phyloP scores from a whole-genome alignment of 2,113 vertebrate species.

The Nesoenas mayeri region DNA sequence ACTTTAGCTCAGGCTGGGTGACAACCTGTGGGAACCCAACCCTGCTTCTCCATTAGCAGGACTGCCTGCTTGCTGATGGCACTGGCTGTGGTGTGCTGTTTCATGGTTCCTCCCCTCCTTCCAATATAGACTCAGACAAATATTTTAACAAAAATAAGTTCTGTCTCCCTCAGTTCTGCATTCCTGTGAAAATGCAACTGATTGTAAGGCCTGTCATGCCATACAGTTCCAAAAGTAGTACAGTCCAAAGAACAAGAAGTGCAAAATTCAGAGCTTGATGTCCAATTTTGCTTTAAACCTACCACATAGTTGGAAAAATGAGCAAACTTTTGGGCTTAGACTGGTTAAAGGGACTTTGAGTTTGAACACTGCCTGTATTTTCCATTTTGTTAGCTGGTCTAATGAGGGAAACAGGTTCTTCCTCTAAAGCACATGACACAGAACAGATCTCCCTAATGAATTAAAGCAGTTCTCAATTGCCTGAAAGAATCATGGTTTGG shows the following conservation, averaged over 20 bases:
- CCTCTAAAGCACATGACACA: background rate
- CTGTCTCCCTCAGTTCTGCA: background rate
- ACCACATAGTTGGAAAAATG: background rate
- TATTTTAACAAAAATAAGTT: slow-evolving; percentile 19
- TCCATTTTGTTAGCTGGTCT: background rate
- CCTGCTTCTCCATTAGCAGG: fast-evolving
- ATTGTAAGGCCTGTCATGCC: background rate
- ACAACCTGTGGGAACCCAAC: background rate
- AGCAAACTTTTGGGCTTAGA: background rate
- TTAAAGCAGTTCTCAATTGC: background rate
- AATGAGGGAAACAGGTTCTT: background rate
- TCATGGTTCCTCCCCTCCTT: background rate
- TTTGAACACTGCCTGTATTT: background rate
- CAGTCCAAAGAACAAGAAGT: background rate
- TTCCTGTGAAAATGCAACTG: background rate
- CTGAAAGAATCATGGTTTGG: background rate
- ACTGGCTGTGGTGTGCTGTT: fast-evolving
- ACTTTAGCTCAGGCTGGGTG: background rate
- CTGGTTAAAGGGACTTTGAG: background rate
- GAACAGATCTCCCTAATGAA: background rate
- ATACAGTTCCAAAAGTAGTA: background rate
- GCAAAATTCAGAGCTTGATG: background rate
- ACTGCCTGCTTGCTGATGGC: background rate
- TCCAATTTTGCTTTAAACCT: background rate
- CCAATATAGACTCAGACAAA: background rate